Conservation (phyloP, 1,140 invertebrate species). For the Papilio polytes region DNA sequence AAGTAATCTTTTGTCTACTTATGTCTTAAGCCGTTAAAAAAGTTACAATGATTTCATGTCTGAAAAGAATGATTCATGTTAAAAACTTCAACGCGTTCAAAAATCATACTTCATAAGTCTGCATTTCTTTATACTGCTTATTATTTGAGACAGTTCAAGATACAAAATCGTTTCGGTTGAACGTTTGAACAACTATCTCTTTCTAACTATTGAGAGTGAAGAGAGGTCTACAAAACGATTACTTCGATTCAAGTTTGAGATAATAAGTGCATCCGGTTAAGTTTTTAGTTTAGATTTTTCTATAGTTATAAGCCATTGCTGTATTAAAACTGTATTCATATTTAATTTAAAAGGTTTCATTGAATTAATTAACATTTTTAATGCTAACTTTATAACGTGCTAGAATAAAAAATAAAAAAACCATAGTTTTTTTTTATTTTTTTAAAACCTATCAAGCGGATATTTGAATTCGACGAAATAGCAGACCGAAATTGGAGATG, state of each 20-base stretch:
- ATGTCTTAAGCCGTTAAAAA: background rate
- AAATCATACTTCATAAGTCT: constrained; percentile 5
- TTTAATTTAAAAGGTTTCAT: background rate
- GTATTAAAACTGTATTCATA: background rate
- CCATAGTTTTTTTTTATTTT: too few relatives aligned
- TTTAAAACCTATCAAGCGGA: too few relatives aligned
- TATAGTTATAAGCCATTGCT: background rate
- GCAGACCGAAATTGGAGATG: too few relatives aligned
- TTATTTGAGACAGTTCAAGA: constrained; percentile 2
- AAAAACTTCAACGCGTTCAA: background rate
- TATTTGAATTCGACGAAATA: too few relatives aligned
- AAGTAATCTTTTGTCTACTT: background rate
- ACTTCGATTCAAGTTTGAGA: constrained; percentile 36
- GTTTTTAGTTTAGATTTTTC: constrained; percentile 6
- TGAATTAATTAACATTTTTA: background rate
- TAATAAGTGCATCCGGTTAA: constrained; percentile 33
- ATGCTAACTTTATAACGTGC: too few relatives aligned
- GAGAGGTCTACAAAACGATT: constrained; percentile 26
- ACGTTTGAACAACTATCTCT: background rate
- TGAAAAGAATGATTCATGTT: background rate
- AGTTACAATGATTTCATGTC: too few relatives aligned
- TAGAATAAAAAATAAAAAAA: too few relatives aligned
- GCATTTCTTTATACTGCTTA: background rate
- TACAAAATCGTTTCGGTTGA: constrained; percentile 21
- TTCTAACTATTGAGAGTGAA: background rate